phyloP scores from a whole-genome alignment of 2,113 vertebrate species.

The Rhagologus leucostigma region DNA sequence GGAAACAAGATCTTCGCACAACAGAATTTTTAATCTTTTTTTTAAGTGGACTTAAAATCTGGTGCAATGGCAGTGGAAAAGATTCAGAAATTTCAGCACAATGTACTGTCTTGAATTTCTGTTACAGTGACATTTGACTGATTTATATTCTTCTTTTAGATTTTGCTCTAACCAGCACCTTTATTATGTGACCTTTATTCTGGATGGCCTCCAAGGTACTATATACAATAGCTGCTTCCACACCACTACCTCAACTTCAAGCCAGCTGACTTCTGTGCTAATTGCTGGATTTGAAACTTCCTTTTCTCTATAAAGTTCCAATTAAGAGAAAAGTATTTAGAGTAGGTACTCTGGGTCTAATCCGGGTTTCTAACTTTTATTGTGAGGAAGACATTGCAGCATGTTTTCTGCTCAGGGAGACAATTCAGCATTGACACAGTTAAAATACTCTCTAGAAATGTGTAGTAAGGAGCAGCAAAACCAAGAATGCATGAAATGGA shows the following conservation, averaged over 20 bases:
- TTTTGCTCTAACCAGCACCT: conserved; percentile 2
- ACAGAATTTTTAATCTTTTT: background rate
- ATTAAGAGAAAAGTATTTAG: background rate
- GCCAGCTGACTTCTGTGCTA: background rate
- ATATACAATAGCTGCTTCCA: background rate
- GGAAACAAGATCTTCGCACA: background rate
- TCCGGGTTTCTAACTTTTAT: background rate
- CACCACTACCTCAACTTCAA: background rate
- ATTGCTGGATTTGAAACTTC: background rate
- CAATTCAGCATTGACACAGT: background rate
- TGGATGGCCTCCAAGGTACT: background rate
- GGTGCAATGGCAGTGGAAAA: background rate
- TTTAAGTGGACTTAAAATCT: background rate
- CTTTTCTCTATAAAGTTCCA: background rate
- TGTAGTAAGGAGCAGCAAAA: background rate
- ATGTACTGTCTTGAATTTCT: background rate
- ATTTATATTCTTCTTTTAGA: background rate
- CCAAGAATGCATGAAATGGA: background rate
- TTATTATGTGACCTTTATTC: conserved; percentile 7
- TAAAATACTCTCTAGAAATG: background rate
- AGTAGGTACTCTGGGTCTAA: background rate
- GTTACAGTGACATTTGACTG: background rate
- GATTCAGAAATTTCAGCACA: background rate
- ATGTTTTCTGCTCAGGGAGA: background rate
- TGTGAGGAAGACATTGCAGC: background rate